Conservation (phyloP, 2,113 vertebrate species). For the Bambusicola thoracicus region DNA sequence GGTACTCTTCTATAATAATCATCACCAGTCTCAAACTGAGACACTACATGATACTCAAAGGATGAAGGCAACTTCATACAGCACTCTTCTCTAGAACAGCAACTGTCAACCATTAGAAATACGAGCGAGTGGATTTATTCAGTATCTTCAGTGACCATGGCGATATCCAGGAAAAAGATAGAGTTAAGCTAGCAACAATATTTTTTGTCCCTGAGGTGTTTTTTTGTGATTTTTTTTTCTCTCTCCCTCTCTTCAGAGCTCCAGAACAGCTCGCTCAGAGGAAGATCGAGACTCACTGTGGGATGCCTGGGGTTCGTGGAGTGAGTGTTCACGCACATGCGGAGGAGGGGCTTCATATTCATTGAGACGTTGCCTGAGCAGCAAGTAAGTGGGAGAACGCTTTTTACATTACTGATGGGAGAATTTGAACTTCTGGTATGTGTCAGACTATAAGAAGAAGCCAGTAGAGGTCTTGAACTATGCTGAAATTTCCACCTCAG, state of each 20-base stretch:
- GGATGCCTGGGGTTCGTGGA: constrained; percentile 97
- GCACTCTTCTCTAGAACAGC: background rate
- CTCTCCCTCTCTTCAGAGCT: constrained; percentile 80
- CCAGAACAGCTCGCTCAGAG: constrained; percentile 89
- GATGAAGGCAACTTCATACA: background rate
- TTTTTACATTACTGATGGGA: background rate
- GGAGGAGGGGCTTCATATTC: constrained; percentile 96
- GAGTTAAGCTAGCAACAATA: background rate
- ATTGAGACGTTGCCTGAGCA: constrained; percentile 91
- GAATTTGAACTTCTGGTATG: background rate
- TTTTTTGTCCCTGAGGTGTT: background rate
- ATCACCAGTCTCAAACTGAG: background rate
- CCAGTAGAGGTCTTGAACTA: background rate
- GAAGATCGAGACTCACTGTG: constrained; percentile 92
- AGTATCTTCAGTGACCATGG: background rate
- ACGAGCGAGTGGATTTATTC: background rate
- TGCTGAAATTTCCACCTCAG: background rate
- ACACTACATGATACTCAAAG: background rate
- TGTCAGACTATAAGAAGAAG: background rate
- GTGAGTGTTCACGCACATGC: constrained; percentile 95
- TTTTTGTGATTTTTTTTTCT: background rate
- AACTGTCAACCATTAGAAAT: background rate
- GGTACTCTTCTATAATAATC: background rate
- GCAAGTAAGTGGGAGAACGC: constrained; percentile 82
- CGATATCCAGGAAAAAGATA: background rate